Percentiles rank a stretch among this genome's conserved stretches.
These are phyloP conservation scores for Bos indicus DNA, from an alignment of 2,113 vertebrate species.

Conservation along the genomic window DNA sequence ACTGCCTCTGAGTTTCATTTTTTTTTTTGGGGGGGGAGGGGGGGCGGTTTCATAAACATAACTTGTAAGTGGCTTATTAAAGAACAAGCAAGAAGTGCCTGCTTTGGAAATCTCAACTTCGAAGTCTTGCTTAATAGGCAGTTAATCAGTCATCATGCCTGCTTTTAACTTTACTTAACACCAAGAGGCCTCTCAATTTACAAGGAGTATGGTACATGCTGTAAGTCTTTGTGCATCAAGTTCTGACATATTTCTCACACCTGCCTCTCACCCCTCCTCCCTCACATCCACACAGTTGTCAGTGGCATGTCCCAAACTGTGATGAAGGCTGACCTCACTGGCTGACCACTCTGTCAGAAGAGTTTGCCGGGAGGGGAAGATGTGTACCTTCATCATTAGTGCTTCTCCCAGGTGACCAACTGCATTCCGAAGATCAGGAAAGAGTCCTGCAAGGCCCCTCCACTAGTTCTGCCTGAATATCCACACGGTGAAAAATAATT, in stretches of 20 bases:
- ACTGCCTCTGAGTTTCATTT: conserved; percentile 27
- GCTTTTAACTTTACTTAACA: conserved; percentile 70
- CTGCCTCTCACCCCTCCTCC: conserved; percentile 1
- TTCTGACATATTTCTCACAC: conserved; percentile 15
- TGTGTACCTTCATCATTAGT: background rate
- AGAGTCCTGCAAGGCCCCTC: background rate
- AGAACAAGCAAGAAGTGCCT: conserved; percentile 29
- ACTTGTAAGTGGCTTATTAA: conserved; percentile 50
- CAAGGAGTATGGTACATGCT: background rate
- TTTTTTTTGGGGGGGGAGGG: too few relatives aligned
- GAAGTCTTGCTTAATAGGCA: conserved; percentile 54
- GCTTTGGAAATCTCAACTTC: conserved; percentile 70
- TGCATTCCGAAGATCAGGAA: background rate
- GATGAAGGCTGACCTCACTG: conserved; percentile 21
- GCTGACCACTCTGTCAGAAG: background rate
- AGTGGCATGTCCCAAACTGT: background rate
- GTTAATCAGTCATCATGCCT: conserved; percentile 69
- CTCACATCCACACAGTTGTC: conserved; percentile 18
- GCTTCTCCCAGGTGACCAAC: background rate
- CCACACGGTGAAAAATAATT: background rate
- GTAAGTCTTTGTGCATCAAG: background rate
- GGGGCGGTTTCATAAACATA: conserved; percentile 39
- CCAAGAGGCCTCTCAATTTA: conserved; percentile 4
- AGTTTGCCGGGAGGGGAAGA: background rate
- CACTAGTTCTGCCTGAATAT: background rate